Evolutionary conservation across 2,113 vertebrate genomes (phyloP).

Genomic region (Atlantisia rogersi): DNA sequence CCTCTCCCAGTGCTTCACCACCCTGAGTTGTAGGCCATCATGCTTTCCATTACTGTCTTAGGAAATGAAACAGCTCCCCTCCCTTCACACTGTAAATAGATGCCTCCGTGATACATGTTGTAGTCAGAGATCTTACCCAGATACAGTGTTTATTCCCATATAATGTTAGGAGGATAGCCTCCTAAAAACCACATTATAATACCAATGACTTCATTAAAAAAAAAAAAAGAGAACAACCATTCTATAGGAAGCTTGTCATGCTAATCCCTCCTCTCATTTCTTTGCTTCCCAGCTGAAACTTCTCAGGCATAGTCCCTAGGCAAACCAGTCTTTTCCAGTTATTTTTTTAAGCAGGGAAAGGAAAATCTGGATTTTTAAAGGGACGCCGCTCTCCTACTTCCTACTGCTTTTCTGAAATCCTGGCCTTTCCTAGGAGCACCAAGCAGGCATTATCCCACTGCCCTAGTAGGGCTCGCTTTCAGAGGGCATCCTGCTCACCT

Average conservation of each 20-base stretch:
- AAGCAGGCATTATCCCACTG: neutral
- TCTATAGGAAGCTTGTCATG: neutral
- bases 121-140: constrained; percentile 46
- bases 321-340: neutral
- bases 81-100: constrained; percentile 26
- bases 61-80: neutral
- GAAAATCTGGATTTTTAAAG: neutral
- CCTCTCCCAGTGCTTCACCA: constrained; percentile 26
- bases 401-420: neutral
- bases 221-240: neutral
- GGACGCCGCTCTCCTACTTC: neutral
- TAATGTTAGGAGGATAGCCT: neutral
- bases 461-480: neutral
- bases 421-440: neutral
- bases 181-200: constrained; percentile 7
- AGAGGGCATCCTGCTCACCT: neutral
- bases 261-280: neutral
- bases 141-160: constrained; percentile 29
- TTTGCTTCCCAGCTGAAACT: neutral
- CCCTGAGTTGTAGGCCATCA: constrained; percentile 8
- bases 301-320: neutral
- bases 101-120: neutral
- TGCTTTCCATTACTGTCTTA: constrained; percentile 37
- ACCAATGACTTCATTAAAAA: constrained; percentile 6
- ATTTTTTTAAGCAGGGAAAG: neutral